Percentiles rank a stretch among this genome's conserved stretches.
Conservation (phyloP, 2,113 vertebrate genomes). For the Oceanites oceanicus region DNA sequence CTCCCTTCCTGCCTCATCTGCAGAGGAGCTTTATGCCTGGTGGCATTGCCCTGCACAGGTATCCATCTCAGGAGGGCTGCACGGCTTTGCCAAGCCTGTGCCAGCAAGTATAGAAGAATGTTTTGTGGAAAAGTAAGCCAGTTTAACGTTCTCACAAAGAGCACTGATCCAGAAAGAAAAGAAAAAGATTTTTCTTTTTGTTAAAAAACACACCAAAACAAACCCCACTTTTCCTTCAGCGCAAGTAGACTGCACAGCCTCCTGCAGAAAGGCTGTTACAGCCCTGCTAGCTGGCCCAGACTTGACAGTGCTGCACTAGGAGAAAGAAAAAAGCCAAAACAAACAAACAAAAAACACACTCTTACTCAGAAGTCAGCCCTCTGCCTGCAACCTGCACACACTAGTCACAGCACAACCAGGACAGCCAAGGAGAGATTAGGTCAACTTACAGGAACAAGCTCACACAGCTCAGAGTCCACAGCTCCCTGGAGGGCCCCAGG, state of each 20-base stretch:
- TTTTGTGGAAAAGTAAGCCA: neutral
- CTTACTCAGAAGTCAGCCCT: neutral
- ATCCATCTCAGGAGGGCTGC: neutral
- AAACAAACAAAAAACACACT: neutral
- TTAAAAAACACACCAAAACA: neutral
- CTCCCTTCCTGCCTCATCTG: neutral
- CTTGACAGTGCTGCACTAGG: neutral
- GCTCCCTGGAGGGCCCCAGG: neutral
- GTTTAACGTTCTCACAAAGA: neutral
- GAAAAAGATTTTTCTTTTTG: neutral
- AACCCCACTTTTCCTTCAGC: neutral
- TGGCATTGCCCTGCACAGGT: neutral
- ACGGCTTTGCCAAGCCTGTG: neutral
- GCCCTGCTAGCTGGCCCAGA: neutral
- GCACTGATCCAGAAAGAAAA: neutral
- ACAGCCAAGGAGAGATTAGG: neutral
- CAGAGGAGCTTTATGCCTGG: neutral
- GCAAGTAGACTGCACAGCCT: neutral
- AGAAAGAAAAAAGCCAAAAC: slow-evolving; percentile 16
- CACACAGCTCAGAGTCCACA: neutral
- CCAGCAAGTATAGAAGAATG: neutral
- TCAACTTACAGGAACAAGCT: neutral
- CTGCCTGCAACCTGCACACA: neutral
- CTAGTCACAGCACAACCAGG: neutral
- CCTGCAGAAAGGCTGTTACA: neutral